Conservation (phyloP, 2,113 vertebrate species). For the Polypterus senegalus region DNA sequence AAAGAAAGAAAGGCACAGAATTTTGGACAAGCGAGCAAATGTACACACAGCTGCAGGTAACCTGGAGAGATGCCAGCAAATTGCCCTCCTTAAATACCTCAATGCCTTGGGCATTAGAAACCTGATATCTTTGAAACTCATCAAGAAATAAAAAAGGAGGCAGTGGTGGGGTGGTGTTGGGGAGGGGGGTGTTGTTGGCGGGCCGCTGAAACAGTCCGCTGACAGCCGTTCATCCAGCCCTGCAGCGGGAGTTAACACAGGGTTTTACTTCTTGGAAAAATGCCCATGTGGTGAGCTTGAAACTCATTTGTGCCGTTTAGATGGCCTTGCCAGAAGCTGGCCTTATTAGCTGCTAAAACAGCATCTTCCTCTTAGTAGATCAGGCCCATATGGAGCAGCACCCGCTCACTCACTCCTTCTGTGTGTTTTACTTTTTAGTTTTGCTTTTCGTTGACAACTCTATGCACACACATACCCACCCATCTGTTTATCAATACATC, state of each 20-base stretch:
- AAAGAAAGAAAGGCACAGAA: background rate
- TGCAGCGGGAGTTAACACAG: slow-evolving; percentile 55
- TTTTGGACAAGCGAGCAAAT: slow-evolving; percentile 5
- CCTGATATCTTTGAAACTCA: slow-evolving; percentile 45
- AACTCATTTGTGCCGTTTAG: slow-evolving; percentile 43
- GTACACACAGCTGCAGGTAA: slow-evolving; percentile 44
- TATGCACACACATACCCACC: too few species aligned
- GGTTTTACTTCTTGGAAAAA: slow-evolving; percentile 41
- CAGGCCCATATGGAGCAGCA: too few species aligned
- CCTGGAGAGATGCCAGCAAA: slow-evolving; percentile 47
- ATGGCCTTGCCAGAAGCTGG: slow-evolving; percentile 56
- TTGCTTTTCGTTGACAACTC: too few species aligned
- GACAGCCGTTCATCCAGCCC: slow-evolving; percentile 52
- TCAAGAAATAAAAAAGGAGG: slow-evolving; percentile 30
- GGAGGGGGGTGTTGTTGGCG: background rate
- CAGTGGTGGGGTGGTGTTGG: slow-evolving; percentile 9
- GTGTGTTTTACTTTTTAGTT: too few species aligned
- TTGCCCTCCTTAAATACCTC: slow-evolving; percentile 48
- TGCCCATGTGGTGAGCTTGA: slow-evolving; percentile 45
- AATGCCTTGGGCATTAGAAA: slow-evolving; percentile 54
- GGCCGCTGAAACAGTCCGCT: slow-evolving; percentile 31
- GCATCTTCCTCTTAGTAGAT: slow-evolving; percentile 34
- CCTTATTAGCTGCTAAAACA: slow-evolving; percentile 65
- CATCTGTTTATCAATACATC: too few species aligned
- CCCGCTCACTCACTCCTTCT: too few species aligned